Evolutionary conservation across 2,113 vertebrate genomes (phyloP).

Genomic region (Rhabdornis inornatus): DNA sequence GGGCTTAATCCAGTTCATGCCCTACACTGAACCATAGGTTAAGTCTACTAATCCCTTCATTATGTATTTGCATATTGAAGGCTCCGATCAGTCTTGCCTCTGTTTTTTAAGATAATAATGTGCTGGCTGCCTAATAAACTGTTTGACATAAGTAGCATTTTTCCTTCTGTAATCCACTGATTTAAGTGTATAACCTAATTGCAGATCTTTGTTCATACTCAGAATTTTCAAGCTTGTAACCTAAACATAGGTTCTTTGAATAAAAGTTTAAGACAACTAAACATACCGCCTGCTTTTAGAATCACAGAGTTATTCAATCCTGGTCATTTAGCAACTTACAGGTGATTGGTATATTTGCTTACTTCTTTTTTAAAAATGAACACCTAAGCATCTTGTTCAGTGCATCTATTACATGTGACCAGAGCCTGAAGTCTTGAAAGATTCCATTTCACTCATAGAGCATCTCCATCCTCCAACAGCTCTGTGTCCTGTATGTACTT

Average conservation of each 20-base stretch:
- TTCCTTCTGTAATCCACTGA: neutral
- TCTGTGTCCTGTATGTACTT: neutral
- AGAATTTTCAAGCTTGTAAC: neutral
- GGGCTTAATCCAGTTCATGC: neutral
- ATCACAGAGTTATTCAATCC: neutral
- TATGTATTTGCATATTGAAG: neutral
- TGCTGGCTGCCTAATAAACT: slow-evolving; percentile 6
- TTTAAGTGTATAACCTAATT: neutral
- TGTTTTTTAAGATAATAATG: slow-evolving; percentile 38
- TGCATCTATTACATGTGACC: neutral
- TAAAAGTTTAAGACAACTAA: neutral
- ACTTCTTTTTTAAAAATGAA: neutral
- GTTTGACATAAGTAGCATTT: neutral
- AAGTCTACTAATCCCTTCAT: slow-evolving; percentile 12
- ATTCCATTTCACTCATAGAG: neutral
- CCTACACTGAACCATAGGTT: neutral
- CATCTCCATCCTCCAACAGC: neutral
- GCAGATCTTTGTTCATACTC: neutral
- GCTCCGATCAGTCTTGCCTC: slow-evolving; percentile 36
- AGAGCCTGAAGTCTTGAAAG: neutral
- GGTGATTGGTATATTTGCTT: neutral
- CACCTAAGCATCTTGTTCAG: neutral
- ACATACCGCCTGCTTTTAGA: neutral
- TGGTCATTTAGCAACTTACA: neutral
- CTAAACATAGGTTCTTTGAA: neutral